phyloP scores from a whole-genome alignment of 2,797 vertebrate genomes.

The Echiichthys vipera region DNA sequence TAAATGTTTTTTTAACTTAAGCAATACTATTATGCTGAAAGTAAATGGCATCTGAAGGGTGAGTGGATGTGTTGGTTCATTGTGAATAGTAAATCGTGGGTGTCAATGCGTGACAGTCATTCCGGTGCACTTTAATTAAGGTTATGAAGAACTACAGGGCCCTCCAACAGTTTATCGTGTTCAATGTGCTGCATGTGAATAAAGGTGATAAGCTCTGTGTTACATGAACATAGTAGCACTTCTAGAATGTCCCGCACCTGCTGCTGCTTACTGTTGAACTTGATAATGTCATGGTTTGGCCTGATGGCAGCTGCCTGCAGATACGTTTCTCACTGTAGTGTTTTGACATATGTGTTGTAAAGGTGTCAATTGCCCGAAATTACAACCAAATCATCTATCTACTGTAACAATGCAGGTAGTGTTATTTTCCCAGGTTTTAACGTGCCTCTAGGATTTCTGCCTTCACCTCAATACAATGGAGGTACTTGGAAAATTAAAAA shows the following conservation, averaged over 20 bases:
- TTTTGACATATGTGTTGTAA: neutral
- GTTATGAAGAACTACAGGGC: constrained; percentile 8
- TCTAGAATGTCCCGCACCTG: neutral
- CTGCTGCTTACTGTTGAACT: constrained; percentile 4
- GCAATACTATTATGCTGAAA: constrained; percentile 37
- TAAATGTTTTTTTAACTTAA: constrained; percentile 20
- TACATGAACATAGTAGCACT: neutral
- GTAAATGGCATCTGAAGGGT: constrained; percentile 39
- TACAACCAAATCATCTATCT: too few relatives aligned
- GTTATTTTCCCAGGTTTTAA: neutral
- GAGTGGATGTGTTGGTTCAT: constrained; percentile 28
- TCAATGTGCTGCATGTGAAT: neutral
- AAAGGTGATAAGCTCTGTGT: neutral
- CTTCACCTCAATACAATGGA: neutral
- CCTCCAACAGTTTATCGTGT: neutral
- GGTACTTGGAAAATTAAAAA: too few relatives aligned
- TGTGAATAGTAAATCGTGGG: constrained; percentile 21
- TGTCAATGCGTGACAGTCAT: constrained; percentile 12
- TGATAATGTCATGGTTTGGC: neutral
- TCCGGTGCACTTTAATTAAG: constrained; percentile 35
- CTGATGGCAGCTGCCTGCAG: neutral
- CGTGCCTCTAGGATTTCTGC: neutral
- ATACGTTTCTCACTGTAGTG: neutral
- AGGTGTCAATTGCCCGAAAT: neutral
- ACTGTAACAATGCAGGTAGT: too few relatives aligned